Conservation (phyloP, 2,797 vertebrate genomes). For the Micromesistius poutassou region DNA sequence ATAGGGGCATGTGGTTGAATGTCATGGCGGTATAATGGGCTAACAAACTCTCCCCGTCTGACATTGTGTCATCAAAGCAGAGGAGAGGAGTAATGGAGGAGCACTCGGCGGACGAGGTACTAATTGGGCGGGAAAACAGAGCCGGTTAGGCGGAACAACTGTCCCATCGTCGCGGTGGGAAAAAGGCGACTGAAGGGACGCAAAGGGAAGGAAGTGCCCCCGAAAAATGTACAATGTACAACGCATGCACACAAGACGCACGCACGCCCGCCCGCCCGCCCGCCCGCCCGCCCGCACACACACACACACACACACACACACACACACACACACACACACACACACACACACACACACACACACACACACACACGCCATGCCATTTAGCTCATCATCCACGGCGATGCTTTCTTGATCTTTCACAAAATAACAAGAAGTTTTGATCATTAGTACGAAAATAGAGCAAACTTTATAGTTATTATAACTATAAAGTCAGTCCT, state of each 20-base stretch:
- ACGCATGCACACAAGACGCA: no score
- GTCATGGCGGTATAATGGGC: slow-evolving; percentile 62
- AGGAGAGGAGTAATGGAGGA: slow-evolving; percentile 53
- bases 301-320: no score
- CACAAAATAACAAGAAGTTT: background rate
- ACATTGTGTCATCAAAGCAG: slow-evolving; percentile 58
- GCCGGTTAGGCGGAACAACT: slow-evolving; percentile 63
- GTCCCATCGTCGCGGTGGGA: slow-evolving; percentile 47
- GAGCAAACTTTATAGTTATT: background rate
- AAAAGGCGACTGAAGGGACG: slow-evolving; percentile 33
- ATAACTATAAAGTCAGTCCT: no score
- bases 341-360: no score
- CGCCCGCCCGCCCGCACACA: no score
- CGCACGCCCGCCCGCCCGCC: no score
- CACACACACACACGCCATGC: background rate
- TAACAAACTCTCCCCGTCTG: slow-evolving; percentile 65
- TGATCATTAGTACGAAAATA: background rate
- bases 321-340: no score
- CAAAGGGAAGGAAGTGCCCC: slow-evolving; percentile 25
- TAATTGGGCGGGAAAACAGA: slow-evolving; percentile 68
- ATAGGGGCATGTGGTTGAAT: slow-evolving; percentile 58
- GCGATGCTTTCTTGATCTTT: background rate
- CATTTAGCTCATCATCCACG: background rate
- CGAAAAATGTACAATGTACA: slow-evolving; percentile 8
- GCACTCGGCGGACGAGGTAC: slow-evolving; percentile 49